Evolutionary conservation across 2,797 vertebrate species (phyloP).

Genomic region (Pitangus sulphuratus): DNA sequence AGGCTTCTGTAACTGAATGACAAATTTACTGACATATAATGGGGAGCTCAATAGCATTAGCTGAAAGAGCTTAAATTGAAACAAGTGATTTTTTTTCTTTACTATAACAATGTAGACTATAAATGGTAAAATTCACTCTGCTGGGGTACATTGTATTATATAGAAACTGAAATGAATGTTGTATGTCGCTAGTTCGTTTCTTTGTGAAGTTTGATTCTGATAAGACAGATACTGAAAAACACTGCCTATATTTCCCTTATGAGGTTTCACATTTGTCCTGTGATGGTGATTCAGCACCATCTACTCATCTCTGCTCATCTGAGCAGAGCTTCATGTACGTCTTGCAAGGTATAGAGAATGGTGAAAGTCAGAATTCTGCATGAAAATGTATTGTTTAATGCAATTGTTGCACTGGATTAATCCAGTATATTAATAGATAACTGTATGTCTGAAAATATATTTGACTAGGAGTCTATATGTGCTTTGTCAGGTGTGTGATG

Average conservation of each 20-base stretch:
- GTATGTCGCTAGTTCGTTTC: background rate
- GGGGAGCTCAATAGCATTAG: background rate
- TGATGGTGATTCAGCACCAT: background rate
- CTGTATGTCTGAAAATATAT: background rate
- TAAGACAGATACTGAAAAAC: background rate
- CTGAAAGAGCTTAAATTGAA: background rate
- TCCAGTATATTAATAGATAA: background rate
- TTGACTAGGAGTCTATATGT: background rate
- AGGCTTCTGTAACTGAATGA: background rate
- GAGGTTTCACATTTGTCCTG: background rate
- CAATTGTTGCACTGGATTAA: background rate
- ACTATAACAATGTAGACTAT: background rate
- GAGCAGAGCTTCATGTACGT: background rate
- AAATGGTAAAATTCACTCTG: background rate
- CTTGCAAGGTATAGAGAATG: background rate
- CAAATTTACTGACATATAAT: background rate
- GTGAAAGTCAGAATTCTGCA: background rate
- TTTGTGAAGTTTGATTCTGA: background rate
- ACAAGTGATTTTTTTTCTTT: background rate
- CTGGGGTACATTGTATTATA: background rate
- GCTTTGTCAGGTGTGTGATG: background rate
- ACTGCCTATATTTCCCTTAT: background rate
- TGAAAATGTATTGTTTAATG: background rate
- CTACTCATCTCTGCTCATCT: background rate
- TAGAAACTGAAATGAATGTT: background rate